Evolutionary conservation across 2,797 vertebrate species (phyloP).

Genomic region (Synanceia verrucosa): DNA sequence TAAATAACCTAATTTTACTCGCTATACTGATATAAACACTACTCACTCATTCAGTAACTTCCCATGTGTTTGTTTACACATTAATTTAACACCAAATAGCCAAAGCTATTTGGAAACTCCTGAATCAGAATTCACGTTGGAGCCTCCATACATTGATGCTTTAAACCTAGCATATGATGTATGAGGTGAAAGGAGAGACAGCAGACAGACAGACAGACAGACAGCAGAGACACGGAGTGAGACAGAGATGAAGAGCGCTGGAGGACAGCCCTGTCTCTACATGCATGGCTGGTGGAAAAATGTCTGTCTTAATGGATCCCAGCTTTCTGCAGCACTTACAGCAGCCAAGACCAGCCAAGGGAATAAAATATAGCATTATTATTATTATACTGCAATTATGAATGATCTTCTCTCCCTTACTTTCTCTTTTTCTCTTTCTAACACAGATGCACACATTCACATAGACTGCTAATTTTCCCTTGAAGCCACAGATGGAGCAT

Average conservation of each 20-base stretch:
- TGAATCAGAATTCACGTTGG: slow-evolving; percentile 8
- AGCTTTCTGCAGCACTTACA: slow-evolving; percentile 72
- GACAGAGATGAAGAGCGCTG: slow-evolving; percentile 63
- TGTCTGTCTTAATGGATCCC: slow-evolving; percentile 79
- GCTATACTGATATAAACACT: not conserved
- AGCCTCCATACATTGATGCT: slow-evolving; percentile 5
- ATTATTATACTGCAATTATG: slow-evolving; percentile 71
- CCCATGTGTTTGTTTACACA: not conserved
- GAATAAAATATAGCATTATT: slow-evolving; percentile 75
- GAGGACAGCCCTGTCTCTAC: slow-evolving; percentile 73
- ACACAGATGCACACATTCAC: slow-evolving; percentile 18
- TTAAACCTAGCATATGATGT: slow-evolving; percentile 33
- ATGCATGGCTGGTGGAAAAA: slow-evolving; percentile 78
- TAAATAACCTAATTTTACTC: not conserved
- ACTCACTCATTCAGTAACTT: not conserved
- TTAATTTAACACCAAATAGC: not conserved
- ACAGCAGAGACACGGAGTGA: slow-evolving; percentile 46
- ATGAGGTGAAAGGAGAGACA: slow-evolving; percentile 40
- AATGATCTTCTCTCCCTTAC: slow-evolving; percentile 56
- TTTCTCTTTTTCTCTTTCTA: slow-evolving; percentile 24
- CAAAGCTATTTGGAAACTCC: not conserved
- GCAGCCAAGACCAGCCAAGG: slow-evolving; percentile 58
- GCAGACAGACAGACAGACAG: slow-evolving; percentile 46
- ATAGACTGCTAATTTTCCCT: not conserved
- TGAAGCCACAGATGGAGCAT: slow-evolving; percentile 20